Conservation (phyloP, 2,888 invertebrate genomes). For the Callyntrura guangdongensis region DNA sequence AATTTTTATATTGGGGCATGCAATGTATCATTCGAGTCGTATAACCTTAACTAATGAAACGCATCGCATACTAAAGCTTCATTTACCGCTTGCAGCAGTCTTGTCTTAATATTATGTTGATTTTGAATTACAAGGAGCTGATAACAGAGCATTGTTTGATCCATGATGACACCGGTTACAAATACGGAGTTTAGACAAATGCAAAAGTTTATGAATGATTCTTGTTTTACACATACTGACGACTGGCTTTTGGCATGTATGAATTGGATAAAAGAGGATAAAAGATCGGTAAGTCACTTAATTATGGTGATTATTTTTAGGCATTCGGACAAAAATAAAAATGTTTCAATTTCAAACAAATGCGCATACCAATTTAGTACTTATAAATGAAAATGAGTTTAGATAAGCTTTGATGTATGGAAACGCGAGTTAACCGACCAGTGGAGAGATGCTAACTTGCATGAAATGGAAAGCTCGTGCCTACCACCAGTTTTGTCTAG, state of each 20-base stretch:
- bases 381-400: not conserved
- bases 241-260: constrained; percentile 82
- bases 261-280: constrained; percentile 79
- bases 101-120: no score
- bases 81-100: no score
- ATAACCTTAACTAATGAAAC: no score
- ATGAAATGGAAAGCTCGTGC: constrained; percentile 89
- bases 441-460: constrained; percentile 90
- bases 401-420: constrained; percentile 46
- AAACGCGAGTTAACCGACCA: constrained; percentile 89
- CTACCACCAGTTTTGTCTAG: constrained; percentile 88
- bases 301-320: not conserved
- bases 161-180: constrained; percentile 15
- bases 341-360: no score
- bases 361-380: no score
- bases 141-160: no score
- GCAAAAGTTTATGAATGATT: constrained; percentile 71
- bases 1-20: no score
- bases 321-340: no score
- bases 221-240: constrained; percentile 74
- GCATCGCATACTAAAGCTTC: no score
- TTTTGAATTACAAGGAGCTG: no score
- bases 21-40: no score
- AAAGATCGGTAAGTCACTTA: constrained; percentile 60
- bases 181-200: constrained; percentile 45